Evolutionary conservation across 1,140 invertebrate genomes (phyloP).

Genomic region (Notospermus geniculatus): DNA sequence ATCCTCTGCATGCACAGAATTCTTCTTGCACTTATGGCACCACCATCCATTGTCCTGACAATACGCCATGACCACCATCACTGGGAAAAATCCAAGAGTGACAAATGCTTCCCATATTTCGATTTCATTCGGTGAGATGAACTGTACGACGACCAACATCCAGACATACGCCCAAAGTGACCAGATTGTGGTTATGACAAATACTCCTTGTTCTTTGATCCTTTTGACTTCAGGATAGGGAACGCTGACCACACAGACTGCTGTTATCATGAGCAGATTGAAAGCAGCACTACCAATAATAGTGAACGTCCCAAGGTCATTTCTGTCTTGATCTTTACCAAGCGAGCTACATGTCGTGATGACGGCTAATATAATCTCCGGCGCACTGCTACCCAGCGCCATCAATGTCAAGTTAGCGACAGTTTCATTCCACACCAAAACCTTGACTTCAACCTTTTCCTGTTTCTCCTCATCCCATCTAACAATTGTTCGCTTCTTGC

Average conservation of each 20-base stretch:
- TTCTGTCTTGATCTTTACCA: conserved; percentile 30
- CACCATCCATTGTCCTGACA: conserved; percentile 44
- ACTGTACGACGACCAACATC: conserved; percentile 46
- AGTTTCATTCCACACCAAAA: conserved; percentile 60
- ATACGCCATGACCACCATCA: conserved; percentile 53
- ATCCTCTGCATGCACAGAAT: conserved; percentile 3
- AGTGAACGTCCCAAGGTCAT: conserved; percentile 54
- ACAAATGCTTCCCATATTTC: conserved; percentile 63
- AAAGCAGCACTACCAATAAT: conserved; percentile 61
- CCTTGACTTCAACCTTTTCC: conserved; percentile 40
- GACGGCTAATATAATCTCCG: conserved; percentile 59
- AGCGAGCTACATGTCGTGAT: conserved; percentile 51
- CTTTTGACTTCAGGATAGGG: conserved; percentile 36
- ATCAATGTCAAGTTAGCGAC: conserved; percentile 61
- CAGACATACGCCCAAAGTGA: conserved; percentile 60
- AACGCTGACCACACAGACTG: conserved; percentile 51
- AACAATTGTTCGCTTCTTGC: conserved; percentile 40
- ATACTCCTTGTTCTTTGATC: conserved; percentile 57
- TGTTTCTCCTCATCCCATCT: conserved; percentile 42
- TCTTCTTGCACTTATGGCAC: conserved; percentile 25
- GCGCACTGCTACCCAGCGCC: conserved; percentile 60
- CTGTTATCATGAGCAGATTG: conserved; percentile 57
- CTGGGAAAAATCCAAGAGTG: conserved; percentile 63
- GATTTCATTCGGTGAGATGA: conserved; percentile 38
- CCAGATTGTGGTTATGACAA: conserved; percentile 56